Base-by-base conservation (phyloP, 2,797 vertebrate genomes). In the Mormyrops attenuatus region DNA sequence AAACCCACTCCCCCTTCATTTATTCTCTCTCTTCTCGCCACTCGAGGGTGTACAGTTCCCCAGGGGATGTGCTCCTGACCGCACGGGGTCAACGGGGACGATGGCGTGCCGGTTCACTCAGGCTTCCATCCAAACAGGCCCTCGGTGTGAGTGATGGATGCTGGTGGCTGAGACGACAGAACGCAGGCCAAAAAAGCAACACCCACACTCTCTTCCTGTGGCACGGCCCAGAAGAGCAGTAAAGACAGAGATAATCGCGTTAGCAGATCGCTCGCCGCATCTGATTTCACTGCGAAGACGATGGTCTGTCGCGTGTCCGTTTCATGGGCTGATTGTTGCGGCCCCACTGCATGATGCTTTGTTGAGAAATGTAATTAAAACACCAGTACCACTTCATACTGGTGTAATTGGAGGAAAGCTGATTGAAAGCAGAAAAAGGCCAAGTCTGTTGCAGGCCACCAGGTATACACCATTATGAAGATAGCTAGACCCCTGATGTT, bases 41-140 rank as follows among this genome's bases (percentile, higher is more conserved):
- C 94, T 92, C 92, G 93, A 94, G 94, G 94, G 94, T 95, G 95
- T 96, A 95, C 95, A 94, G 95, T 96, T 96, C 95, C 95, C 95
- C 95, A 95, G 95, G 94, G 94, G 95, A 95, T 96, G 95, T 94
- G 94, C 94, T 26, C 95, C 95, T 95, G 95, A 95, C 77, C 3
- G 2, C 41, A 82, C 41, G 6, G 38, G 77, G 41, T 8, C 44
- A 49, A 3, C 17, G 44, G 6, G n/a, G n/a, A 22, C 3, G 49
- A 2, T 1, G 41, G 77, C 0, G 17, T 9, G 44, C 47, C 20
- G 80, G 3, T 11, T 47, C 38, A 50, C 44, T 22, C 94, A 93
- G 93, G 17, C 94, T 95, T 95, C 94, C 95, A 92, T 95, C 95
- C 95, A 95, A 95, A 95, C 95, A 94, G 41, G 94, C 94, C 93